Evolutionary conservation across 2,113 vertebrate genomes (phyloP).

Genomic region (Macquaria australasica): DNA sequence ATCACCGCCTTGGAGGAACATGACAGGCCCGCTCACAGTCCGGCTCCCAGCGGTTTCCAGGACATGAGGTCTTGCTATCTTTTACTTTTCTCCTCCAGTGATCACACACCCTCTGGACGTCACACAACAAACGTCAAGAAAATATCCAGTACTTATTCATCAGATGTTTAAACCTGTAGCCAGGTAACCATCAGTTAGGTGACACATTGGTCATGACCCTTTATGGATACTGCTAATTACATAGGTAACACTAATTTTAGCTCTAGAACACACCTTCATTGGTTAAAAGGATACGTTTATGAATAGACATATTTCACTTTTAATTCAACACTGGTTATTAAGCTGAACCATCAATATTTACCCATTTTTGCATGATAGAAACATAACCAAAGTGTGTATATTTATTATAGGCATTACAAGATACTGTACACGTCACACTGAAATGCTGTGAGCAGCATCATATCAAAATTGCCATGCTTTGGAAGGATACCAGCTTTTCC

Average conservation of each 20-base stretch:
- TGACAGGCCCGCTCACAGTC: slow-evolving; percentile 68
- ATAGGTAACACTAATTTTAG: background rate
- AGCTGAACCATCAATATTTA: background rate
- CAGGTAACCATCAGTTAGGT: background rate
- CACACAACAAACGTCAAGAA: slow-evolving; percentile 10
- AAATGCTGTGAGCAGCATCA: slow-evolving; percentile 14
- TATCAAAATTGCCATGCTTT: slow-evolving; percentile 23
- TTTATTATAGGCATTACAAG: background rate
- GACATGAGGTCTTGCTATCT: slow-evolving; percentile 62
- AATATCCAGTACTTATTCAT: slow-evolving; percentile 10
- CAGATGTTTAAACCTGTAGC: slow-evolving; percentile 11
- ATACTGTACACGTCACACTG: background rate
- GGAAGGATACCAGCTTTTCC: slow-evolving; percentile 32
- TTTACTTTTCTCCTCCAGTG: slow-evolving; percentile 63
- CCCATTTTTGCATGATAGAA: background rate
- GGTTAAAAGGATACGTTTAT: background rate
- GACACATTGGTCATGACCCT: background rate
- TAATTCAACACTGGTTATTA: background rate
- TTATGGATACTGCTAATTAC: background rate
- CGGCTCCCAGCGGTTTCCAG: slow-evolving; percentile 57
- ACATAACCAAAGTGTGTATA: background rate
- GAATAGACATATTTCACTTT: background rate
- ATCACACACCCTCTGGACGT: slow-evolving; percentile 37
- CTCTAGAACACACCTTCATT: background rate
- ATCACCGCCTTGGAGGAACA: slow-evolving; percentile 61